Evolutionary conservation across 1,140 invertebrate genomes (phyloP).

Genomic region (Spodoptera litura): DNA sequence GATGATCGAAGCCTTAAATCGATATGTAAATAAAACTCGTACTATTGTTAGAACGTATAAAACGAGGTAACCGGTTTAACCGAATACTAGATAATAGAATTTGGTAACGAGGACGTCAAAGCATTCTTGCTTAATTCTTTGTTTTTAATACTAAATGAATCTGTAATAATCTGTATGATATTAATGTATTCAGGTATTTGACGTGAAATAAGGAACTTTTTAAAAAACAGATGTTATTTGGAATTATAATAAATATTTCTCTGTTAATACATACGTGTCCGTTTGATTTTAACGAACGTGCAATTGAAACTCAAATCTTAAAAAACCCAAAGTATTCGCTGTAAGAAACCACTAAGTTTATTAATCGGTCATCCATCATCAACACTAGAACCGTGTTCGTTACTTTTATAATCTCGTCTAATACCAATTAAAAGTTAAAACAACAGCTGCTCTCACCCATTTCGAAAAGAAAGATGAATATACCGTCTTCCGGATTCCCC

Average conservation of each 20-base stretch:
- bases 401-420: conserved; percentile 3
- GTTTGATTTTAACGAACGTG: too few relatives aligned
- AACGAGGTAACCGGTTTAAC: conserved; percentile 35
- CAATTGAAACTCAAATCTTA: too few relatives aligned
- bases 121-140: conserved; percentile 1
- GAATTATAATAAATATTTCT: too few relatives aligned
- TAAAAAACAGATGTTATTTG: too few relatives aligned
- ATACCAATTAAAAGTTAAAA: background rate
- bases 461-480: conserved; percentile 27
- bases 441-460: conserved; percentile 1
- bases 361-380: too few relatives aligned
- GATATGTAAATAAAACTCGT: conserved; percentile 37
- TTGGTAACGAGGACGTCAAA: conserved; percentile 21
- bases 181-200: too few relatives aligned
- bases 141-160: background rate
- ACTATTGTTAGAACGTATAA: conserved; percentile 25
- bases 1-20: conserved; percentile 50
- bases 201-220: too few relatives aligned
- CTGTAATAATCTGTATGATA: too few relatives aligned
- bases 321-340: too few relatives aligned
- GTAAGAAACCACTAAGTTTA: too few relatives aligned
- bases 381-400: background rate
- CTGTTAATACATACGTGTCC: too few relatives aligned
- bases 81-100: conserved; percentile 16
- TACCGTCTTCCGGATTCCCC: conserved; percentile 1